Percentiles rank a stretch among this genome's conserved stretches.
phyloP scores from a whole-genome alignment of 2,113 vertebrate genomes.

The Engraulis encrasicolus region DNA sequence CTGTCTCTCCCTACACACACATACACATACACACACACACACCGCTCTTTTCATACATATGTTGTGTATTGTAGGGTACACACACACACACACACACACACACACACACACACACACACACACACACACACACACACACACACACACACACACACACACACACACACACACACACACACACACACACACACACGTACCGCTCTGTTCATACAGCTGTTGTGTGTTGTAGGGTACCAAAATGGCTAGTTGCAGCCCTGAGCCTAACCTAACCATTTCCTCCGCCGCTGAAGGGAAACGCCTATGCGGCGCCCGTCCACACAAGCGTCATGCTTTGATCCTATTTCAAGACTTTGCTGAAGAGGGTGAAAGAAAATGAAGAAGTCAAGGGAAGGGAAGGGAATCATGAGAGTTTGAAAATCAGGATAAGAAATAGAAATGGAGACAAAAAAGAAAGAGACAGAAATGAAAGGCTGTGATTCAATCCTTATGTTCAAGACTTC shows the following conservation, averaged over 20 bases:
- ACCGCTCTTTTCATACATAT: too few relatives aligned
- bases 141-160: neutral
- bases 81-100: neutral
- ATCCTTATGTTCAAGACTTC: too few relatives aligned
- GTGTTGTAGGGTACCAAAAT: too few relatives aligned
- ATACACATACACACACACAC: neutral
- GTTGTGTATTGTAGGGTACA: neutral
- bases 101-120: neutral
- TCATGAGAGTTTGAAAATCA: too few relatives aligned
- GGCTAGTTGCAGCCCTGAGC: too few relatives aligned
- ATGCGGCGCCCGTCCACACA: neutral
- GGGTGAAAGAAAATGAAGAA: too few relatives aligned
- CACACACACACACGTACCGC: neutral
- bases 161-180: neutral
- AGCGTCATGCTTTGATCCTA: conserved; percentile 6
- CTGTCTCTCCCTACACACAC: neutral
- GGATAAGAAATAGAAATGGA: too few relatives aligned
- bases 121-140: neutral
- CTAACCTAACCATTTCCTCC: neutral
- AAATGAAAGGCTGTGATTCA: too few relatives aligned
- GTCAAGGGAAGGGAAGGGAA: too few relatives aligned
- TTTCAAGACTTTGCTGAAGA: neutral
- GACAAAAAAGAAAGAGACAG: too few relatives aligned
- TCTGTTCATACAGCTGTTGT: too few relatives aligned
- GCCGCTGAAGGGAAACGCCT: neutral